A percentile compares a stretch with the other conserved stretches of the same genome.
Evolutionary conservation across 2,888 invertebrate species (phyloP).

Genomic region (Arrhopalites spinosus): DNA sequence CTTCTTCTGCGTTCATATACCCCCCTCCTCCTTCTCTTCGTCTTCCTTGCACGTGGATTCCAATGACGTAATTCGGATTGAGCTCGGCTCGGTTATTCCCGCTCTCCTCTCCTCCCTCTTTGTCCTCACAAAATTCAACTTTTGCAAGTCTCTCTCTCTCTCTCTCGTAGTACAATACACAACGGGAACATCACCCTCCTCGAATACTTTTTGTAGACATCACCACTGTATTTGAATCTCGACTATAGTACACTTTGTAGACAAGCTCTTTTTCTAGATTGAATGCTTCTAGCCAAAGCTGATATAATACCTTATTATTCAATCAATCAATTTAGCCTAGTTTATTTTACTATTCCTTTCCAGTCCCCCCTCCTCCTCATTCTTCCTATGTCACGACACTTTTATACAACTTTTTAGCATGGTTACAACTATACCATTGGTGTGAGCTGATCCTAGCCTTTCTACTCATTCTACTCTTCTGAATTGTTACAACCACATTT

Average conservation of each 20-base stretch:
- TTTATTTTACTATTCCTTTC: background rate
- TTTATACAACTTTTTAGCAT: too few relatives aligned
- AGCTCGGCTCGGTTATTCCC: slow-evolving; percentile 3
- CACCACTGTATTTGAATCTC: too few relatives aligned
- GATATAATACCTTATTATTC: slow-evolving; percentile 6
- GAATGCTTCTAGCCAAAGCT: slow-evolving; percentile 1
- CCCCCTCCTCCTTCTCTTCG: too few relatives aligned
- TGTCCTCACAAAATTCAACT: background rate
- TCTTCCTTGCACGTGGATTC: slow-evolving; percentile 46
- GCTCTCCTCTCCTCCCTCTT: background rate
- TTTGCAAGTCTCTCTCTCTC: background rate
- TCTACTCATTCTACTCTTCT: too few relatives aligned
- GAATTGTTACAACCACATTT: too few relatives aligned
- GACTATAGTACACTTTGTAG: background rate
- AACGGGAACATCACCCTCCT: background rate
- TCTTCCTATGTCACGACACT: too few relatives aligned
- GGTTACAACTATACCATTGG: too few relatives aligned
- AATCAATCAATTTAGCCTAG: slow-evolving; percentile 25
- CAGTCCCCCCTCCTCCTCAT: background rate
- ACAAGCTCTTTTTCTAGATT: background rate
- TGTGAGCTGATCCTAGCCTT: too few relatives aligned
- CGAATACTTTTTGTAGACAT: too few relatives aligned
- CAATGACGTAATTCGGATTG: slow-evolving; percentile 46
- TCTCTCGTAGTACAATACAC: background rate
- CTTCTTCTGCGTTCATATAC: slow-evolving; percentile 24